These are phyloP conservation scores for Trachymyrmex septentrionalis DNA, from an alignment of 1,140 invertebrate species.

Conservation along the genomic window DNA sequence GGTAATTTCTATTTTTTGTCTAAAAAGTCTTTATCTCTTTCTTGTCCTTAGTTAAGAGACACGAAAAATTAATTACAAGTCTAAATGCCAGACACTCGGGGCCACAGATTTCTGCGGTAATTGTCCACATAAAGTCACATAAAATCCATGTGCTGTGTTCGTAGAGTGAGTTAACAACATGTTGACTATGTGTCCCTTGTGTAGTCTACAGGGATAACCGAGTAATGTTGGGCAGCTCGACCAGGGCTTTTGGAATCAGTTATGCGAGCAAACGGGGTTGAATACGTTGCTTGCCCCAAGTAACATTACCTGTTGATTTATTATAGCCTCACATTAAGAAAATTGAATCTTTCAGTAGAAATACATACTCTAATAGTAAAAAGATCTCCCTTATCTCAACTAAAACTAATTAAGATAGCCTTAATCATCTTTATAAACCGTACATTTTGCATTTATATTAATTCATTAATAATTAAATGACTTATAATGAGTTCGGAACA, in stretches of 20 bases:
- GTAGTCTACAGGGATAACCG: conserved; percentile 56
- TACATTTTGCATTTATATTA: background rate
- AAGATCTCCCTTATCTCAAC: background rate
- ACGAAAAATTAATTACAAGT: conserved; percentile 57
- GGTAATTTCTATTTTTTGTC: background rate
- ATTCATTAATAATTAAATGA: background rate
- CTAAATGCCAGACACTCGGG: conserved; percentile 3
- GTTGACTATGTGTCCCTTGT: conserved; percentile 50
- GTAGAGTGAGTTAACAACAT: conserved; percentile 62
- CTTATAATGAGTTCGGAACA: background rate
- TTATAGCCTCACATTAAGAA: conserved; percentile 2
- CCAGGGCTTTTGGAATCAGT: conserved; percentile 62
- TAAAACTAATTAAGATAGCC: background rate
- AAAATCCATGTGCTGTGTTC: conserved; percentile 72
- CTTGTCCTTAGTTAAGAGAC: background rate
- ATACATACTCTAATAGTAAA: background rate
- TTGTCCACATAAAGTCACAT: conserved; percentile 79
- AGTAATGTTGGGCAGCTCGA: conserved; percentile 41
- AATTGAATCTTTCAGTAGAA: conserved; percentile 2
- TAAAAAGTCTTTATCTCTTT: background rate
- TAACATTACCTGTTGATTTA: conserved; percentile 54
- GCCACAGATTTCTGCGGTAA: conserved; percentile 69
- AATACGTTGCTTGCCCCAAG: conserved; percentile 37
- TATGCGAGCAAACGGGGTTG: conserved; percentile 42
- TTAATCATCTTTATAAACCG: background rate